Base-by-base conservation (phyloP, 2,797 vertebrate genomes). In the Sus cebifrons region DNA sequence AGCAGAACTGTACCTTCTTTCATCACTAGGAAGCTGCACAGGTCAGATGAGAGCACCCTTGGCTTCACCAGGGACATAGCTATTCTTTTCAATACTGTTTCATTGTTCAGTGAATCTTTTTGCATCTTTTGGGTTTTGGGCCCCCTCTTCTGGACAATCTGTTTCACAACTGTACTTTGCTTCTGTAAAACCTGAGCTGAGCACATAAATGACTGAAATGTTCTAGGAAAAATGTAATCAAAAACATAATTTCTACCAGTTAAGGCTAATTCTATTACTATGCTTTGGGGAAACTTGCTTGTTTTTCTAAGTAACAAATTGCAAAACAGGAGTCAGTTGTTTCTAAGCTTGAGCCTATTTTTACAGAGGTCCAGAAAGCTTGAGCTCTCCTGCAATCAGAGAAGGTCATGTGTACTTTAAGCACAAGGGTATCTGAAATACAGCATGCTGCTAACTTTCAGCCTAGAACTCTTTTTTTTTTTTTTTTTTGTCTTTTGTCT, bases 121-220 rank as follows among this genome's bases (percentile, higher is more conserved):
- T n/a, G 44, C 89, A 56, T 65, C 58, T 74, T 74, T 54, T 73
- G 67, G 68, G 62, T 49, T 75, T 58, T 44, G 4, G 27, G 91
- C 83, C 15, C 91, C 82, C 82, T 92, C 82, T 92, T 78, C 91
- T 60, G 73, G 91, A 86, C 62, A 68, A 52, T 49, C 52, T 78
- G 44, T 29, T 84, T 67, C 64, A 92, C 82, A 60, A 20, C 20
- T 12, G 82, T 8, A 0, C 32, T 75, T 60, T 58, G 32, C 18
- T 27, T 86, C 12, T 3, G 16, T 58, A 18, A 85, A 77, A 11
- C 4, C 49, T 54, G 29, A 75, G 52, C 52, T 27, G 21, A 56
- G 52, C 52, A 58, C 25, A n/a, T 1, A 14, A 13, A 6, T 68
- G 81, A 49, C n/a, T n/a, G 49, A n/a, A 16, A 14, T 10, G 58